Evolutionary conservation across 2,113 vertebrate species (phyloP).

Genomic region (Genyomyrus donnyi): DNA sequence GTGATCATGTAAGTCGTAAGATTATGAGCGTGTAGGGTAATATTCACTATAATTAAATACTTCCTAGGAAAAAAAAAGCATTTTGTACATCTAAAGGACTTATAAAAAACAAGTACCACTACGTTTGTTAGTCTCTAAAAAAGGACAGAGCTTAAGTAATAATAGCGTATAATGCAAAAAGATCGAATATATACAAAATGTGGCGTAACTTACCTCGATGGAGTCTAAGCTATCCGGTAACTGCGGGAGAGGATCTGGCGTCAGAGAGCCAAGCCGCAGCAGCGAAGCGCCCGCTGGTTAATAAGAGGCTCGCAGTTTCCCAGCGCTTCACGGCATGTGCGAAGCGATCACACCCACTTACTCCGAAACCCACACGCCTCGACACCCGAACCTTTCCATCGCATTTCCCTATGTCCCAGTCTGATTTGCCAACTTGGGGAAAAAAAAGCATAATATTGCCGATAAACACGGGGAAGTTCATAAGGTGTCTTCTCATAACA

Average conservation of each 20-base stretch:
- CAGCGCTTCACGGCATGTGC: background rate
- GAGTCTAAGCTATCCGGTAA: background rate
- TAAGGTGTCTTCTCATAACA: background rate
- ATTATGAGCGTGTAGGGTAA: background rate
- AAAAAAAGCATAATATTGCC: background rate
- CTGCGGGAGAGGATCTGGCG: background rate
- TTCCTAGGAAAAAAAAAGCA: background rate
- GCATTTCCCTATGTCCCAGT: background rate
- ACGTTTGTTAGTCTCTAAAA: background rate
- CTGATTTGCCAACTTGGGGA: background rate
- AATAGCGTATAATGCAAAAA: background rate
- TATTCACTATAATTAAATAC: background rate
- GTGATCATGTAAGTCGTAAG: background rate
- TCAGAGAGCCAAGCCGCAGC: too few species aligned
- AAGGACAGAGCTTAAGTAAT: background rate
- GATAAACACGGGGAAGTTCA: background rate
- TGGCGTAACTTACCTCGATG: background rate
- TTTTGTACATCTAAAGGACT: background rate
- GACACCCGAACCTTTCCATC: background rate
- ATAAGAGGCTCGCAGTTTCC: background rate
- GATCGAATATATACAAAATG: background rate
- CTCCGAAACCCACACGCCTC: background rate
- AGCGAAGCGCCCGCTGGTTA: slow-evolving; percentile 1
- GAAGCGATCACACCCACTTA: slow-evolving; percentile 13
- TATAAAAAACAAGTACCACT: background rate